Percentiles rank a stretch among this genome's conserved stretches.
These are phyloP conservation scores for Drosophila neutralis DNA, from an alignment of 2,888 invertebrate species.

Conservation along the genomic window DNA sequence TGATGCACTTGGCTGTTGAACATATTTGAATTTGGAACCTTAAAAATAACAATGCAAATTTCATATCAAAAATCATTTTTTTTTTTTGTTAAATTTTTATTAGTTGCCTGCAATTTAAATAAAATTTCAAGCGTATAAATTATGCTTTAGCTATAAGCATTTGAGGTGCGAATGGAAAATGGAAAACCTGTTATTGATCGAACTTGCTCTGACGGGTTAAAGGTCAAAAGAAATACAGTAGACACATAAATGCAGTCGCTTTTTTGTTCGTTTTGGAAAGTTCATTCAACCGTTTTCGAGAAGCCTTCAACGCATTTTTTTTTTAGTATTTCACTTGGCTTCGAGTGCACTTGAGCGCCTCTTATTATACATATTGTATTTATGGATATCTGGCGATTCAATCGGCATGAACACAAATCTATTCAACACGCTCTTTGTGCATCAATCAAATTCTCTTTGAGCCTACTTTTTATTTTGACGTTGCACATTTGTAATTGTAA, in stretches of 20 bases:
- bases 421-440: constrained; percentile 32
- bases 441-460: constrained; percentile 40
- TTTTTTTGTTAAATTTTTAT: not conserved
- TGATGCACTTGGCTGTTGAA: not conserved
- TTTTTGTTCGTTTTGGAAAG: constrained; percentile 7
- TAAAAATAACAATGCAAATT: not conserved
- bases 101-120: not conserved
- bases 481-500: constrained; percentile 23
- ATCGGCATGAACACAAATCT: constrained; percentile 14
- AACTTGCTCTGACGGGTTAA: constrained; percentile 8
- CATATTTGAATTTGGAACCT: not conserved
- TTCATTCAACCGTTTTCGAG: constrained; percentile 32
- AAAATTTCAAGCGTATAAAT: constrained; percentile 6
- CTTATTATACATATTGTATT: constrained; percentile 1
- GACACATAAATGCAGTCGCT: not conserved
- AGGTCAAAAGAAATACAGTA: constrained; percentile 17
- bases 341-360: constrained; percentile 15
- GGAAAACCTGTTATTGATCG: constrained; percentile 40
- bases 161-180: constrained; percentile 14
- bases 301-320: not conserved
- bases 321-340: constrained; percentile 20
- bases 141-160: constrained; percentile 3
- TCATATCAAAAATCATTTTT: constrained; percentile 4
- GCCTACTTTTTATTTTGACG: constrained; percentile 15
- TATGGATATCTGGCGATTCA: constrained; percentile 15